These are phyloP conservation scores for Crematogaster levior DNA, from an alignment of 2,888 invertebrate species.

Conservation along the genomic window DNA sequence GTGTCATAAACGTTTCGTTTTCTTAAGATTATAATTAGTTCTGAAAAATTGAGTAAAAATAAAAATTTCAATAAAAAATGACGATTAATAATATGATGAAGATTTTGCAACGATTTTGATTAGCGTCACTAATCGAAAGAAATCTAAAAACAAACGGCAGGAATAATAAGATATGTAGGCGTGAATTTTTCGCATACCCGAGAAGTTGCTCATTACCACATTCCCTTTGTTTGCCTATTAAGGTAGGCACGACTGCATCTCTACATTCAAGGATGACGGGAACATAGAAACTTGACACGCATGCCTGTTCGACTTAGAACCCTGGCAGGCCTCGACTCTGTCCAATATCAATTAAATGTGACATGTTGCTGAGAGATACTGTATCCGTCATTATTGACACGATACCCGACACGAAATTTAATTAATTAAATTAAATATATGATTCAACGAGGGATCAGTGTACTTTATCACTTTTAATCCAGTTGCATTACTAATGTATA, in stretches of 20 bases:
- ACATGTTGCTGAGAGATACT: background rate
- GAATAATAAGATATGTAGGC: conserved; percentile 65
- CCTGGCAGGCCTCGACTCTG: conserved; percentile 16
- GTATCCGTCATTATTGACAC: conserved; percentile 2
- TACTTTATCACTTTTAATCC: background rate
- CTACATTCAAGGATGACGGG: conserved; percentile 76
- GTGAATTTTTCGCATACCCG: conserved; percentile 68
- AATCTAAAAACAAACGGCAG: background rate
- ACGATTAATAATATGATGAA: background rate
- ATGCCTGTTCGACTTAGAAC: conserved; percentile 59
- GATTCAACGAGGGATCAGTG: background rate
- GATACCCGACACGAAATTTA: too few species aligned
- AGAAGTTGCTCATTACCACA: conserved; percentile 68
- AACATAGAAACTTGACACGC: conserved; percentile 63
- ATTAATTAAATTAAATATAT: conserved; percentile 7
- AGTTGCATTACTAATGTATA: background rate
- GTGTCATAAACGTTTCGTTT: background rate
- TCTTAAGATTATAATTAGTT: background rate
- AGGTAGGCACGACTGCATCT: conserved; percentile 69
- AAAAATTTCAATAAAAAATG: background rate
- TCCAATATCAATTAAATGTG: conserved; percentile 28
- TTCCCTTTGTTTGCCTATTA: conserved; percentile 63
- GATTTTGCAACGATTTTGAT: conserved; percentile 6
- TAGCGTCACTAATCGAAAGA: background rate
- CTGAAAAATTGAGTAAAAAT: background rate